Conservation (phyloP, 2,113 vertebrate genomes). For the Nothoprocta perdicaria region DNA sequence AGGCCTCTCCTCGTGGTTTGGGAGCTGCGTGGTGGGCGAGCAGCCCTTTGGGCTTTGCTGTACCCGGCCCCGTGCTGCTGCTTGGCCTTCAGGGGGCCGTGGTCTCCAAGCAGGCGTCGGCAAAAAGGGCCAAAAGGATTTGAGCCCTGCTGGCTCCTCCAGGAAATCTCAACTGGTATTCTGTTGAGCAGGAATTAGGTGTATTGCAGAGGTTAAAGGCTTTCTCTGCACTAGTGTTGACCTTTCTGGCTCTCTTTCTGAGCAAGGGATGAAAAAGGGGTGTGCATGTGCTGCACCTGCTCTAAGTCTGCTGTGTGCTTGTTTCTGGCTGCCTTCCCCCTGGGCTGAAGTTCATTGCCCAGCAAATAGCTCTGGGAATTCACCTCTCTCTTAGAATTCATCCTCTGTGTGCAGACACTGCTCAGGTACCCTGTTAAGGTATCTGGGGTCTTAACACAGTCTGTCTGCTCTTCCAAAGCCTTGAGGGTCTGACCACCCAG, state of each 20-base stretch:
- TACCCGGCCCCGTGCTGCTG: rapidly evolving
- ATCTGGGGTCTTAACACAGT: rapidly evolving
- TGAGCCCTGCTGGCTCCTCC: background rate
- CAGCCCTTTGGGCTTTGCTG: background rate
- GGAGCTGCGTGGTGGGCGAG: background rate
- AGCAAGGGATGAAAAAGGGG: background rate
- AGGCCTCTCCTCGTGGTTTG: background rate
- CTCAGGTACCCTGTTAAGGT: no score
- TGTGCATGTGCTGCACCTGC: background rate
- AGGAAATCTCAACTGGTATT: background rate
- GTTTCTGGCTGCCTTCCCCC: background rate
- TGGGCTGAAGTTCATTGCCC: background rate
- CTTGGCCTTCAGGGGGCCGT: rapidly evolving
- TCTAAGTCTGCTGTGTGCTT: no score
- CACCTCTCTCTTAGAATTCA: rapidly evolving
- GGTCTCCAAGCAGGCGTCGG: background rate
- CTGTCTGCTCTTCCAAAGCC: no score
- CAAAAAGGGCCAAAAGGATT: background rate
- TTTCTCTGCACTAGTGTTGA: background rate
- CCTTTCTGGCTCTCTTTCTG: background rate
- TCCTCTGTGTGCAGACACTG: rapidly evolving
- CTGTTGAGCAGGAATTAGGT: background rate
- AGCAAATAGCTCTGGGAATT: background rate
- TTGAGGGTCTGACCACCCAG: background rate
- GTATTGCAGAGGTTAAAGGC: background rate